A percentile compares a stretch with the other conserved stretches of the same genome.
Evolutionary conservation across 2,888 invertebrate species (phyloP).

Genomic region (Noctua fimbriata): DNA sequence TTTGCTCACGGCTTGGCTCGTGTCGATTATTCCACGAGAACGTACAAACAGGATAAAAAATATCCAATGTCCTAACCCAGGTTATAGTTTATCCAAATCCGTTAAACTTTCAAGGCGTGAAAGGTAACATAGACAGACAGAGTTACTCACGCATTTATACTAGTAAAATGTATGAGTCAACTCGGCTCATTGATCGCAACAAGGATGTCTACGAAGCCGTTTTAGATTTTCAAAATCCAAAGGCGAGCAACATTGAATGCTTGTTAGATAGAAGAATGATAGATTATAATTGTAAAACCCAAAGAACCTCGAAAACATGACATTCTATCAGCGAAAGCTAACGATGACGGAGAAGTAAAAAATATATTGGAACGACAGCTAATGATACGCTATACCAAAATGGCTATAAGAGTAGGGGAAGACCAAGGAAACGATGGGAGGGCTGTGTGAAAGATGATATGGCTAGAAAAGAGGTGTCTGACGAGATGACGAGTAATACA

Average conservation of each 20-base stretch:
- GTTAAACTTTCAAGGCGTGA: not conserved
- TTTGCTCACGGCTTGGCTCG: not conserved
- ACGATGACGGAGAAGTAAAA: not conserved
- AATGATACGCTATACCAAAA: not conserved
- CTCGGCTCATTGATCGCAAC: slow-evolving; percentile 13
- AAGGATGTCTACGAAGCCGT: slow-evolving; percentile 3
- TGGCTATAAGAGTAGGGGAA: not conserved
- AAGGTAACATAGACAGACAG: not conserved
- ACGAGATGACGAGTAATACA: not conserved
- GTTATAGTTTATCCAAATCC: not conserved
- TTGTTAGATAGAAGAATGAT: not conserved
- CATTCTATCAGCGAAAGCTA: not conserved
- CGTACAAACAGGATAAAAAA: not conserved
- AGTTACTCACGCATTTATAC: not conserved
- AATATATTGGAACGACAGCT: not conserved
- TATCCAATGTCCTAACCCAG: not conserved
- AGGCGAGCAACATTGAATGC: not conserved
- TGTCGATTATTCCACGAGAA: not conserved
- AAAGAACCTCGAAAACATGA: not conserved
- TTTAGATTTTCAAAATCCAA: not conserved
- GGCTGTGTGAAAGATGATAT: not conserved
- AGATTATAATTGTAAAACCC: not conserved
- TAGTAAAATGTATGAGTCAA: not conserved
- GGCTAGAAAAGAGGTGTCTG: not conserved
- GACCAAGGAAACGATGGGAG: not conserved